These are phyloP conservation scores for Archips xylosteana DNA, from an alignment of 2,888 invertebrate species.

Conservation along the genomic window DNA sequence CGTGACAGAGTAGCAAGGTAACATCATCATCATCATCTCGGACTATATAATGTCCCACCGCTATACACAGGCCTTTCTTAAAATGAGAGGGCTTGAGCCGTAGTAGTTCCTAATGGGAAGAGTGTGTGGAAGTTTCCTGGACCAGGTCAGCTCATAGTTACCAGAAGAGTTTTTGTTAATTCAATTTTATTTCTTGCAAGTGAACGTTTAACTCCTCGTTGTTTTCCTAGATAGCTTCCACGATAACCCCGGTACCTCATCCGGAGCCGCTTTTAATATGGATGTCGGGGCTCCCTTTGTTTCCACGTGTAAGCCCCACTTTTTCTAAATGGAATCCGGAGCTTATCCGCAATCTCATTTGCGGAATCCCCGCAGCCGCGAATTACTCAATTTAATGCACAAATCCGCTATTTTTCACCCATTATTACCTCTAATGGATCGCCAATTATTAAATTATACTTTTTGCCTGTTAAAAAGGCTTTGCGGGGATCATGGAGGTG, in stretches of 20 bases:
- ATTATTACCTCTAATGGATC: constrained; percentile 67
- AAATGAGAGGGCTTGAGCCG: too few relatives aligned
- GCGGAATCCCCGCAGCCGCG: constrained; percentile 61
- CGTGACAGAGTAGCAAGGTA: too few relatives aligned
- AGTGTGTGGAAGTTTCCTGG: too few relatives aligned
- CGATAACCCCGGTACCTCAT: not conserved
- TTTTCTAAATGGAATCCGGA: constrained; percentile 57
- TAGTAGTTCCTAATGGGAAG: too few relatives aligned
- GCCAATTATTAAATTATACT: constrained; percentile 59
- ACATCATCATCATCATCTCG: too few relatives aligned
- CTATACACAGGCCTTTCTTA: too few relatives aligned
- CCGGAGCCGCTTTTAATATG: constrained; percentile 18
- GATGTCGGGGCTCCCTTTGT: constrained; percentile 19
- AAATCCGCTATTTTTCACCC: constrained; percentile 67
- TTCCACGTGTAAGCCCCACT: constrained; percentile 44
- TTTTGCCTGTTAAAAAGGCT: constrained; percentile 27
- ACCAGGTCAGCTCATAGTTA: too few relatives aligned
- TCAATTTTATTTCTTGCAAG: too few relatives aligned
- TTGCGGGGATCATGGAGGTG: constrained; percentile 3
- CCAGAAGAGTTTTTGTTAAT: too few relatives aligned
- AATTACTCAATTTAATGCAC: constrained; percentile 78
- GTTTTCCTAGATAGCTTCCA: constrained; percentile 20
- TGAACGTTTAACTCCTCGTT: not conserved
- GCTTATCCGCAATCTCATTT: constrained; percentile 72
- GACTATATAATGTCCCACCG: too few relatives aligned